phyloP scores from a whole-genome alignment of 1,140 invertebrate species.

The Drosophila grimshawi region DNA sequence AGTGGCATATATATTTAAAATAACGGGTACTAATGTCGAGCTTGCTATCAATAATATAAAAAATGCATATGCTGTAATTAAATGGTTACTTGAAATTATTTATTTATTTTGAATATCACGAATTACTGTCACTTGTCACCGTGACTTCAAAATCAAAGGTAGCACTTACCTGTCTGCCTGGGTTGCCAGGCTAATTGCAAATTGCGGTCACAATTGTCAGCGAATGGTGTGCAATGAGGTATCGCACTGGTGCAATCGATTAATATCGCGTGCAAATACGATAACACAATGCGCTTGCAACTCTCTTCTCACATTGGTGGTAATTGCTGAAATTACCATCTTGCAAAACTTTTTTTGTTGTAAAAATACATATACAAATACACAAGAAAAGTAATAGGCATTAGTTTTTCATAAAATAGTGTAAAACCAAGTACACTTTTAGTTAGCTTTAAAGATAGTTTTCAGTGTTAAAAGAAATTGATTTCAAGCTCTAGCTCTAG shows the following conservation, averaged over 20 bases:
- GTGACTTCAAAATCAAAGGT: background rate
- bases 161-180: background rate
- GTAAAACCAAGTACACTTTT: constrained; percentile 73
- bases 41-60: background rate
- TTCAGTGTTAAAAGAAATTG: constrained; percentile 65
- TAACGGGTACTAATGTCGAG: background rate
- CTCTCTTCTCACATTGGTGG: constrained; percentile 52
- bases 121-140: background rate
- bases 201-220: background rate
- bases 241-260: constrained; percentile 7
- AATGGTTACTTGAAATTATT: background rate
- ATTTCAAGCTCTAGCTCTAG: constrained; percentile 51
- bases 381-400: constrained; percentile 51
- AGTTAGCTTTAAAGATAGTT: constrained; percentile 75
- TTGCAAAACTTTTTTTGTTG: constrained; percentile 57
- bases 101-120: background rate
- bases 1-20: background rate
- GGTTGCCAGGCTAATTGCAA: background rate
- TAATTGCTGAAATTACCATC: constrained; percentile 58
- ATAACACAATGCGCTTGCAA: constrained; percentile 38
- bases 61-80: background rate
- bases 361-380: constrained; percentile 56
- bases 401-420: constrained; percentile 63
- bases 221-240: background rate
- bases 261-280: constrained; percentile 19